A percentile compares a stretch with the other conserved stretches of the same genome.
These are phyloP conservation scores for Drosophila hamatofila DNA, from an alignment of 2,888 invertebrate species.

Conservation along the genomic window DNA sequence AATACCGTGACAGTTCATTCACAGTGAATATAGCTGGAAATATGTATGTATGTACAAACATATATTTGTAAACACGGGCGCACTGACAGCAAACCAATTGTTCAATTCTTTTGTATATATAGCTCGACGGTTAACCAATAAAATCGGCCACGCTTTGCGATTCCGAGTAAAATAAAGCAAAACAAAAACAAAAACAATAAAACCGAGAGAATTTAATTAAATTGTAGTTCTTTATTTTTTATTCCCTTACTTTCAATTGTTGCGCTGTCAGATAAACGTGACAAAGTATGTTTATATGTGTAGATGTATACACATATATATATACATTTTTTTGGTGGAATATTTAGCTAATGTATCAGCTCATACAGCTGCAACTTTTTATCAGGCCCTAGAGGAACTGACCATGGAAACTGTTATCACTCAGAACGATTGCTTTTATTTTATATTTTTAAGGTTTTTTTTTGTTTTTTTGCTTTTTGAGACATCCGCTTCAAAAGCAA, in stretches of 20 bases:
- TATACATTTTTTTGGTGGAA: not conserved
- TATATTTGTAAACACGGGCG: slow-evolving; percentile 6
- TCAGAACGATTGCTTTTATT: not conserved
- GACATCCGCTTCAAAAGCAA: slow-evolving; percentile 25
- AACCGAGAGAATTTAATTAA: slow-evolving; percentile 19
- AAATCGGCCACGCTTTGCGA: slow-evolving; percentile 72
- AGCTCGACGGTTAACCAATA: slow-evolving; percentile 65
- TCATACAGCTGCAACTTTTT: slow-evolving; percentile 30
- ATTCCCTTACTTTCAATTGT: slow-evolving; percentile 52
- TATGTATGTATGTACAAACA: not conserved
- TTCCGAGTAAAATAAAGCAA: slow-evolving; percentile 20
- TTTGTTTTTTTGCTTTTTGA: not conserved
- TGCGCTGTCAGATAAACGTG: slow-evolving; percentile 36
- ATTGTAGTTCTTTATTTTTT: slow-evolving; percentile 18
- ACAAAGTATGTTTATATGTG: slow-evolving; percentile 4
- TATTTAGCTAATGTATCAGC: slow-evolving; percentile 12
- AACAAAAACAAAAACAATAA: too few relatives aligned
- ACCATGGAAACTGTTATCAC: slow-evolving; percentile 47
- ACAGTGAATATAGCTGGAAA: slow-evolving; percentile 8
- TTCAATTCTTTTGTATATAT: slow-evolving; percentile 72
- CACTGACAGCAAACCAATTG: slow-evolving; percentile 59
- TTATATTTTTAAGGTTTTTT: not conserved
- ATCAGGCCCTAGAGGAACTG: slow-evolving; percentile 51
- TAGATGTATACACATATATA: not conserved
- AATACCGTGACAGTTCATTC: slow-evolving; percentile 65